These are phyloP conservation scores for Hemaris fuciformis DNA, from an alignment of 2,888 invertebrate genomes.

Conservation along the genomic window DNA sequence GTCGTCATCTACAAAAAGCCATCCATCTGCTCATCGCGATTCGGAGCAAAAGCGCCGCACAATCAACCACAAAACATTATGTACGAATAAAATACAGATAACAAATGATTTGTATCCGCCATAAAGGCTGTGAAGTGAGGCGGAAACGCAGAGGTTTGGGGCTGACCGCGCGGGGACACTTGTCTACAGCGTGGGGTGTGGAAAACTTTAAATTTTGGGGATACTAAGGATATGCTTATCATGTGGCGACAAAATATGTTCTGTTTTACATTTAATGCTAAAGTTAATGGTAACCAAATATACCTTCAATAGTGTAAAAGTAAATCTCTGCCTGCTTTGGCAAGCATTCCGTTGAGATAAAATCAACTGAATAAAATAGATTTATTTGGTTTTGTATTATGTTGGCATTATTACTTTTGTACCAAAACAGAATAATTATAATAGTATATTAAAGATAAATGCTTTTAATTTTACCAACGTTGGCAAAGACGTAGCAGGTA, in stretches of 20 bases:
- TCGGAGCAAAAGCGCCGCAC: constrained; percentile 27
- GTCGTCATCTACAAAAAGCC: not conserved
- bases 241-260: not conserved
- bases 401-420: too few relatives aligned
- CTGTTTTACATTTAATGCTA: not conserved
- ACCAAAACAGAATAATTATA: too few relatives aligned
- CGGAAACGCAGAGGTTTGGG: constrained; percentile 34
- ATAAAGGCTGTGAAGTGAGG: constrained; percentile 36
- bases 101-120: constrained; percentile 48
- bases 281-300: too few relatives aligned
- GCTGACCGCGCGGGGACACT: constrained; percentile 37
- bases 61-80: constrained; percentile 29
- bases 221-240: not conserved
- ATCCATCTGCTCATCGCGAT: constrained; percentile 22
- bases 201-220: not conserved
- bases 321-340: too few relatives aligned
- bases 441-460: too few relatives aligned
- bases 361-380: too few relatives aligned
- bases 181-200: constrained; percentile 24
- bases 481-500: too few relatives aligned
- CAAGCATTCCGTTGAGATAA: too few relatives aligned
- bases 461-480: too few relatives aligned
- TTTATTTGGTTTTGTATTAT: too few relatives aligned
- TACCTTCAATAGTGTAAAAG: too few relatives aligned
- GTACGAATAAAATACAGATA: constrained; percentile 36